phyloP scores from a whole-genome alignment of 1,140 invertebrate genomes.

The Oryctes rhinoceros region DNA sequence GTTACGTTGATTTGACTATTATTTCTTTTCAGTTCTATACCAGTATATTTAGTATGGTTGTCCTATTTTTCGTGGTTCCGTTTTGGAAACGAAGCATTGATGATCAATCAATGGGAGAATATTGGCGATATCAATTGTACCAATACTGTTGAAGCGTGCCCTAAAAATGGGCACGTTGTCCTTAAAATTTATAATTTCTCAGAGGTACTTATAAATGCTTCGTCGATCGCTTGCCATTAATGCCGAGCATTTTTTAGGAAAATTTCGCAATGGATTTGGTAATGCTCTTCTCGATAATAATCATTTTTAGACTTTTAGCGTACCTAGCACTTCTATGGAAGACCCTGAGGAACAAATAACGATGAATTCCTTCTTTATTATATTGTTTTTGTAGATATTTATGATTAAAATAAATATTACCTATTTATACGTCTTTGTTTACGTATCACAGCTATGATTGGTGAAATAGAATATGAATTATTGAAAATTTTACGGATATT shows the following conservation, averaged over 20 bases:
- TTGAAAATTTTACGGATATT: too few species aligned
- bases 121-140: conserved; percentile 78
- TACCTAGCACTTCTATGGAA: conserved; percentile 76
- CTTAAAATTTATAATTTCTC: conserved; percentile 82
- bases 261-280: conserved; percentile 73
- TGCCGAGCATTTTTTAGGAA: conserved; percentile 48
- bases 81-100: conserved; percentile 90
- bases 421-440: not conserved
- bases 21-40: conserved; percentile 75
- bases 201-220: conserved; percentile 63
- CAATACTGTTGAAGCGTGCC: conserved; percentile 74
- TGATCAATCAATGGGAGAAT: conserved; percentile 93
- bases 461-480: too few species aligned
- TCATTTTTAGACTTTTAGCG: conserved; percentile 80
- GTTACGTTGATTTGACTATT: not conserved
- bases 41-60: conserved; percentile 88
- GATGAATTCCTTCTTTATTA: conserved; percentile 5
- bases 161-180: conserved; percentile 77
- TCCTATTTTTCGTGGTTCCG: conserved; percentile 95
- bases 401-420: conserved; percentile 30
- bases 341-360: conserved; percentile 62
- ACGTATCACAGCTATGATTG: too few species aligned
- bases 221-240: not conserved
- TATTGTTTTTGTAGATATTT: conserved; percentile 37
- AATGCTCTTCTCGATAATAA: conserved; percentile 74